Evolutionary conservation across 2,113 vertebrate species (phyloP).

Genomic region (Larimichthys crocea): DNA sequence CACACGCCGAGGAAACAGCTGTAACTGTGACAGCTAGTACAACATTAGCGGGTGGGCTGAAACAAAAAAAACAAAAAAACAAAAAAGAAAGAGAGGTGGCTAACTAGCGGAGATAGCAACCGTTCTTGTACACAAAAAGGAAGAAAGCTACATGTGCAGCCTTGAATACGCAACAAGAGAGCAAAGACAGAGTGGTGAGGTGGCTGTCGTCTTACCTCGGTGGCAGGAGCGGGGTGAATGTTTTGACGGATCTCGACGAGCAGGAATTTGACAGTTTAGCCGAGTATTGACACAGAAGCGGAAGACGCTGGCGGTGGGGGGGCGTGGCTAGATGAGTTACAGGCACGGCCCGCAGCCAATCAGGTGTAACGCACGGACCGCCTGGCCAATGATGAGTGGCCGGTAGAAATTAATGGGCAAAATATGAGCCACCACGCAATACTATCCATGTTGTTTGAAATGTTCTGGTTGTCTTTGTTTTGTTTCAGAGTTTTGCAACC

Average conservation of each 20-base stretch:
- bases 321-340: constrained; percentile 54
- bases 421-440: neutral
- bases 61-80: neutral
- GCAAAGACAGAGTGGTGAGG: neutral
- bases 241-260: constrained; percentile 49
- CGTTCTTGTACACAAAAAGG: neutral
- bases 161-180: neutral
- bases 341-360: constrained; percentile 64
- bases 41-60: constrained; percentile 58
- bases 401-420: neutral
- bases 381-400: constrained; percentile 44
- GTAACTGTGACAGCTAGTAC: constrained; percentile 60
- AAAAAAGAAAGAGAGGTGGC: constrained; percentile 30
- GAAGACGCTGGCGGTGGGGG: constrained; percentile 69
- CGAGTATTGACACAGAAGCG: constrained; percentile 81
- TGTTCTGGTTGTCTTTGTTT: neutral
- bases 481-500: neutral
- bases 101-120: constrained; percentile 47
- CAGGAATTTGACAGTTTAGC: constrained; percentile 43
- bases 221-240: neutral
- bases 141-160: neutral
- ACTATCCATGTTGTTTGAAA: neutral
- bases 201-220: constrained; percentile 51
- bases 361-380: neutral
- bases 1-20: constrained; percentile 8